Conservation (phyloP, 2,113 vertebrate genomes). For the Spea bombifrons region DNA sequence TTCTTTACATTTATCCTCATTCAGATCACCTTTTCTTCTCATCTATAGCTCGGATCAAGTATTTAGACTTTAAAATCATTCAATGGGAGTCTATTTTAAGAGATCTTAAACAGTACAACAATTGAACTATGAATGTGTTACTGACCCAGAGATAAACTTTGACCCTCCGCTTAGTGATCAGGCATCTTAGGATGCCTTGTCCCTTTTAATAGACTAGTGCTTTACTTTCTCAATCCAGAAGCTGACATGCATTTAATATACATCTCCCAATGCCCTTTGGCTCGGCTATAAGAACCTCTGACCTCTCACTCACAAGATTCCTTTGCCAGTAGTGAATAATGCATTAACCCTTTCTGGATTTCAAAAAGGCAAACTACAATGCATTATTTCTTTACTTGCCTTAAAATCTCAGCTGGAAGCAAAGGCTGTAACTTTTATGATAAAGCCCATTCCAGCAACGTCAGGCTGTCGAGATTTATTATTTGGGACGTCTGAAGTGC, state of each 20-base stretch:
- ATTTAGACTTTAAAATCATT: conserved; percentile 28
- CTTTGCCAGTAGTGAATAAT: conserved; percentile 49
- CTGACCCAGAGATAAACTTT: conserved; percentile 86
- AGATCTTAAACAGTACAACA: conserved; percentile 31
- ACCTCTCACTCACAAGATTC: conserved; percentile 60
- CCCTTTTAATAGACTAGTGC: conserved; percentile 62
- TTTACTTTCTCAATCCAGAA: conserved; percentile 64
- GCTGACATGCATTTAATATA: conserved; percentile 62
- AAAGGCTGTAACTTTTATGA: neutral
- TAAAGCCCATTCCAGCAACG: neutral
- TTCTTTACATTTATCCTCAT: neutral
- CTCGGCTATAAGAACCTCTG: conserved; percentile 62
- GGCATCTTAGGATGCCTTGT: conserved; percentile 67
- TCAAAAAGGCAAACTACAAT: conserved; percentile 19
- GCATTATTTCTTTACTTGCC: conserved; percentile 15
- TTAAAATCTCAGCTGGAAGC: conserved; percentile 21
- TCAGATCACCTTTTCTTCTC: conserved; percentile 22
- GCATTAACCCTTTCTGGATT: conserved; percentile 40
- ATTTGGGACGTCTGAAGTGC: neutral
- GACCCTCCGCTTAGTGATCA: conserved; percentile 74
- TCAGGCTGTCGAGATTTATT: neutral
- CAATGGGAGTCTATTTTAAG: conserved; percentile 34
- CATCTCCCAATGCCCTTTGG: conserved; percentile 57
- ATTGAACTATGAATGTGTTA: conserved; percentile 49
- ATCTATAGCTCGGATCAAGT: neutral